Percentiles rank a stretch among this genome's conserved stretches.
Evolutionary conservation across 2,113 vertebrate species (phyloP).

Genomic region (Dunckerocampus dactyliophorus): DNA sequence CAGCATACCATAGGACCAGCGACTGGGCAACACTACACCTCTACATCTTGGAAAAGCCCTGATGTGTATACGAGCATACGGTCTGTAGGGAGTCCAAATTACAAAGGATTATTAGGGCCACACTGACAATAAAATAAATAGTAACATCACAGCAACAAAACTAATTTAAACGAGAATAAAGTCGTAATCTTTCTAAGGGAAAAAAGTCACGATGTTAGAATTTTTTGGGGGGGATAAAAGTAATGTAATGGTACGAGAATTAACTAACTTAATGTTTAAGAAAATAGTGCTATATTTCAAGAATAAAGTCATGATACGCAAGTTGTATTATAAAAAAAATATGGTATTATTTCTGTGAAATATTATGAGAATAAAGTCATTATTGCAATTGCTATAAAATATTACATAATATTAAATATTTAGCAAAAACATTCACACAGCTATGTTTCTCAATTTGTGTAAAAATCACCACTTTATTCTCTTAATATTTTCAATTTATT

Average conservation of each 20-base stretch:
- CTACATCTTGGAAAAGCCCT: constrained; percentile 36
- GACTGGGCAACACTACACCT: constrained; percentile 28
- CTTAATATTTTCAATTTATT: background rate
- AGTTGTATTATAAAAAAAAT: no score
- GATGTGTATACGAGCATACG: background rate
- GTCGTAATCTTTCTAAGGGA: background rate
- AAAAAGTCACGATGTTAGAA: background rate
- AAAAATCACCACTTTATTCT: no score
- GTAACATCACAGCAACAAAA: background rate
- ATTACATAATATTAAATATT: no score
- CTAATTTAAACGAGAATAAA: background rate
- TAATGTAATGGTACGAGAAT: background rate
- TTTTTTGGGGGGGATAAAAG: no score
- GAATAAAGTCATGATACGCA: no score
- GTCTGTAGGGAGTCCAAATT: constrained; percentile 34
- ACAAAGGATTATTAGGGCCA: background rate
- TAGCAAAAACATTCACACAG: no score
- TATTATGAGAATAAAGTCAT: no score
- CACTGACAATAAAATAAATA: background rate
- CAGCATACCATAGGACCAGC: constrained; percentile 32
- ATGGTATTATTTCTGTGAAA: no score
- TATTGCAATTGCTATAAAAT: no score
- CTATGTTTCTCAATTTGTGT: no score
- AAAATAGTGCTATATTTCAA: background rate
- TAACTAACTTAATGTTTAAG: background rate